A percentile compares a stretch with the other conserved stretches of the same genome.
phyloP scores from a whole-genome alignment of 2,113 vertebrate genomes.

The Salvelinus namaycush region DNA sequence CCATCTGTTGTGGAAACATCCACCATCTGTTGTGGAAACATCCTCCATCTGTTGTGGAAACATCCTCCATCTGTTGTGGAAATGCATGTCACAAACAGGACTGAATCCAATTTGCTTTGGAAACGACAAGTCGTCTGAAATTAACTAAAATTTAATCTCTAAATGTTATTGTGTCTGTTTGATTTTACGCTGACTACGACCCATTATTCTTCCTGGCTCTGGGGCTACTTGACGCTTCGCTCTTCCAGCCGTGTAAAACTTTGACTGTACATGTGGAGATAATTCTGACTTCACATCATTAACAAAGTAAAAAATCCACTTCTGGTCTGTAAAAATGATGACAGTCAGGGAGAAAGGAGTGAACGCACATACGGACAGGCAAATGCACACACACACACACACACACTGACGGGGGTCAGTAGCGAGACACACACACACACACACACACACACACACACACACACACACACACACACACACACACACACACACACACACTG shows the following conservation, averaged over 20 bases:
- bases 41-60: no score
- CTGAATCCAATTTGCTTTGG: slow-evolving; percentile 83
- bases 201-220: slow-evolving; percentile 71
- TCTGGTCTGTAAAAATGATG: slow-evolving; percentile 52
- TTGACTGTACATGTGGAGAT: slow-evolving; percentile 83
- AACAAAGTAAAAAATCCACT: slow-evolving; percentile 81
- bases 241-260: slow-evolving; percentile 77
- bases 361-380: no score
- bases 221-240: slow-evolving; percentile 61
- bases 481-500: no score
- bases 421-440: no score
- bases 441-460: no score
- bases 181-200: slow-evolving; percentile 79
- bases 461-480: no score
- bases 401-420: no score
- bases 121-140: slow-evolving; percentile 82
- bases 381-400: no score
- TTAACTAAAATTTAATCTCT: slow-evolving; percentile 85
- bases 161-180: slow-evolving; percentile 81
- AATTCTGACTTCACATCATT: slow-evolving; percentile 76
- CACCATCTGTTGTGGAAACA: no score
- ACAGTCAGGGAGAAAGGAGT: not conserved
- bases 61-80: slow-evolving; percentile 81
- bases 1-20: no score
- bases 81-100: slow-evolving; percentile 87